Evolutionary conservation across 2,113 vertebrate species (phyloP).

Genomic region (Suricata suricatta): DNA sequence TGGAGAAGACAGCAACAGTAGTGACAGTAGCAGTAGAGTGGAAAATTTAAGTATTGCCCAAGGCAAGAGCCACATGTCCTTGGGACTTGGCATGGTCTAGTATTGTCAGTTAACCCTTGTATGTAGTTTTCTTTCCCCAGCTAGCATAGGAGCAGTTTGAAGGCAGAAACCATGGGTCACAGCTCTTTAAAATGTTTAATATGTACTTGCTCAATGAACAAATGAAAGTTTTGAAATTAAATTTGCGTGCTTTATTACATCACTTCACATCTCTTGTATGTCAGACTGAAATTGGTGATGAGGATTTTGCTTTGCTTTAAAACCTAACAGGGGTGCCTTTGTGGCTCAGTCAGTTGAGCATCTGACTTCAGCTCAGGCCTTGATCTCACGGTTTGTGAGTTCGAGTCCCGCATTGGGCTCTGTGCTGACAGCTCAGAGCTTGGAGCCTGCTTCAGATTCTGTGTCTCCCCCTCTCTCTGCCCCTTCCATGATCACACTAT

Average conservation of each 20-base stretch:
- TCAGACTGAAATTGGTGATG: conserved; percentile 15
- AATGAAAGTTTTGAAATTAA: background rate
- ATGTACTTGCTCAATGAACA: conserved; percentile 28
- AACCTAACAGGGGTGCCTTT: background rate
- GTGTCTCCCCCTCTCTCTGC: too few species aligned
- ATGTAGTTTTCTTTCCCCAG: background rate
- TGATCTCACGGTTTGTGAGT: too few species aligned
- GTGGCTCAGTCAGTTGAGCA: too few species aligned
- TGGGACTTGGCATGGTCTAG: background rate
- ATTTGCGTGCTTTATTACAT: conserved; percentile 38
- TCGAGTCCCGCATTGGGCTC: too few species aligned
- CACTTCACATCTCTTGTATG: background rate
- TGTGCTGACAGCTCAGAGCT: too few species aligned
- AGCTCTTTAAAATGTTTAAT: background rate
- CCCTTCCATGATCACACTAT: too few species aligned
- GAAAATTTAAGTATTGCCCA: background rate
- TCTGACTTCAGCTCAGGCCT: too few species aligned
- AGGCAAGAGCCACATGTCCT: background rate
- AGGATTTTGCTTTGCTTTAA: conserved; percentile 30
- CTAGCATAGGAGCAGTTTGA: conserved; percentile 31
- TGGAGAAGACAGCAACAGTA: background rate
- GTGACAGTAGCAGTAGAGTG: background rate
- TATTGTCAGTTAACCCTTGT: background rate
- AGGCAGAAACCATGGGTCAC: background rate
- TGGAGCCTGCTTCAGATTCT: too few species aligned